These are phyloP conservation scores for Cairina moschata DNA, from an alignment of 2,113 vertebrate species.

Conservation along the genomic window DNA sequence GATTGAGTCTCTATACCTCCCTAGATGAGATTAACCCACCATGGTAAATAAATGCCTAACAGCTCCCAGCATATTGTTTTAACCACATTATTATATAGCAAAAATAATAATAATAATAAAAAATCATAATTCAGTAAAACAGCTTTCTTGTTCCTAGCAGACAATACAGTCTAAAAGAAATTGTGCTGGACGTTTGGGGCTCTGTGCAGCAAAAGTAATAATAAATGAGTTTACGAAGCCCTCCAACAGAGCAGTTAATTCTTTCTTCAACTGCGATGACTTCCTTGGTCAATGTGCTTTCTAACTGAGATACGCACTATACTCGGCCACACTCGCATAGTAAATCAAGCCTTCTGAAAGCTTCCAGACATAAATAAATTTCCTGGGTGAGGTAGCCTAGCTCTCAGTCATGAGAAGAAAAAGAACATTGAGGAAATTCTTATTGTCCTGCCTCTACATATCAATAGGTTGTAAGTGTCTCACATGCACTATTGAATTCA, in stretches of 20 bases:
- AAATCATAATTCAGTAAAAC: slow-evolving; percentile 25
- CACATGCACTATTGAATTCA: not conserved
- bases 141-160: slow-evolving; percentile 40
- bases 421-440: not conserved
- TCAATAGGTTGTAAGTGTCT: not conserved
- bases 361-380: not conserved
- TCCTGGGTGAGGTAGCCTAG: not conserved
- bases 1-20: slow-evolving; percentile 80
- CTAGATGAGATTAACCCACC: slow-evolving; percentile 82
- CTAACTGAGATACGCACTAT: not conserved
- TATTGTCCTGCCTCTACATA: not conserved
- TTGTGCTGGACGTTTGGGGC: slow-evolving; percentile 67
- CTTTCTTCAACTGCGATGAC: slow-evolving; percentile 34
- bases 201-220: slow-evolving; percentile 57
- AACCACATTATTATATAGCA: slow-evolving; percentile 63
- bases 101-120: slow-evolving; percentile 15
- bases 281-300: slow-evolving; percentile 52
- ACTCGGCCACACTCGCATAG: not conserved
- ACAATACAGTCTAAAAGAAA: slow-evolving; percentile 43
- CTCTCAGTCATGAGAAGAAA: not conserved
- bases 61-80: slow-evolving; percentile 68
- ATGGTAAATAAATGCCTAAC: slow-evolving; percentile 79
- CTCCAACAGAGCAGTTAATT: slow-evolving; percentile 53
- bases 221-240: slow-evolving; percentile 41
- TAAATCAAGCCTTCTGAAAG: not conserved